Conservation (phyloP, 2,888 invertebrate genomes). For the Julus scandinavius region DNA sequence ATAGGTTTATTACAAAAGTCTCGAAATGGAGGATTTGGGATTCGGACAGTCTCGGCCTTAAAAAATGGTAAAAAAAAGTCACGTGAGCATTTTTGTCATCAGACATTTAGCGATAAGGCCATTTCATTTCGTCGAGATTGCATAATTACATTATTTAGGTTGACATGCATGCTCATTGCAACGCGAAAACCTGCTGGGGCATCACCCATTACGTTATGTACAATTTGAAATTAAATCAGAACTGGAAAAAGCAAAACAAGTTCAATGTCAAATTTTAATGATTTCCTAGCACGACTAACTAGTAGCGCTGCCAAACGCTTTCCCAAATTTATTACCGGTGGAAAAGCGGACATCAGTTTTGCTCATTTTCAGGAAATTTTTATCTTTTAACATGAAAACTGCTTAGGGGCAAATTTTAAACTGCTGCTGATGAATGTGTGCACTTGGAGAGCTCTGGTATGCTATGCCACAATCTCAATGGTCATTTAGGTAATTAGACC, state of each 20-base stretch:
- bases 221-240: not conserved
- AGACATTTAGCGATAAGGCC: too few relatives aligned
- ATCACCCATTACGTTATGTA: not conserved
- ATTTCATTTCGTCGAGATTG: too few relatives aligned
- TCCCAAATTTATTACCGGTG: not conserved
- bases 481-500: not conserved
- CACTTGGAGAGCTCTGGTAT: not conserved
- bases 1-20: too few relatives aligned
- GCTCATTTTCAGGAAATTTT: not conserved
- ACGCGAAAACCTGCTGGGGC: not conserved
- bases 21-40: too few relatives aligned
- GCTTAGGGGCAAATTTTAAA: not conserved
- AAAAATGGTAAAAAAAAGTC: too few relatives aligned
- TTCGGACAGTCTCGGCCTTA: too few relatives aligned
- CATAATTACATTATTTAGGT: not conserved
- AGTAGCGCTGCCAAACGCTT: not conserved
- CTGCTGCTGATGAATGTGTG: not conserved
- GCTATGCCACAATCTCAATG: not conserved
- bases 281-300: slow-evolving; percentile 27
- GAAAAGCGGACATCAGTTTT: not conserved
- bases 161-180: not conserved
- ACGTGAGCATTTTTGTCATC: too few relatives aligned
- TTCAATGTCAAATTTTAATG: slow-evolving; percentile 10
- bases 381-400: slow-evolving; percentile 25
- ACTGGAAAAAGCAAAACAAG: not conserved